phyloP scores from a whole-genome alignment of 2,113 vertebrate species.

The Barbus barbus region DNA sequence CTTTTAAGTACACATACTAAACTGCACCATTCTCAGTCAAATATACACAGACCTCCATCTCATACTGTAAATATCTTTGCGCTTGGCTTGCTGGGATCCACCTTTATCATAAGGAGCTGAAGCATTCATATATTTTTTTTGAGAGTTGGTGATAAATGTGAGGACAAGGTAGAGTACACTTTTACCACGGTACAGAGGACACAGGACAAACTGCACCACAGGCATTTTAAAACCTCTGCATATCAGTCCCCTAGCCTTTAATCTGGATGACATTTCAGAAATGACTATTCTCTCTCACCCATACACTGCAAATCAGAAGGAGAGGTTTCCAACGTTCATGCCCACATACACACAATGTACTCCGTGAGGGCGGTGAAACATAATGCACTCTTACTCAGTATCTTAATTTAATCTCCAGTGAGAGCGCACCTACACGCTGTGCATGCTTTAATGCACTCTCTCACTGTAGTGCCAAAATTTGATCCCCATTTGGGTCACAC shows the following conservation, averaged over 20 bases:
- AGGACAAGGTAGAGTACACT: constrained; percentile 41
- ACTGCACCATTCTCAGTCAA: neutral
- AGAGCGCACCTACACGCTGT: constrained; percentile 50
- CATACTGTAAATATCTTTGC: constrained; percentile 16
- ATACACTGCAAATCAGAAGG: constrained; percentile 18
- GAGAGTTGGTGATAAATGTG: constrained; percentile 32
- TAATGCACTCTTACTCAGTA: constrained; percentile 54
- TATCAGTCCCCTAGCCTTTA: constrained; percentile 56
- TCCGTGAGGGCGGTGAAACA: constrained; percentile 36
- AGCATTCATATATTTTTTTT: constrained; percentile 4
- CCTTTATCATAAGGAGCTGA: neutral
- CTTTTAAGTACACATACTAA: neutral
- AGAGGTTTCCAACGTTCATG: neutral
- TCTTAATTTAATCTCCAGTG: constrained; percentile 56
- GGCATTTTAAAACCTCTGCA: constrained; percentile 52
- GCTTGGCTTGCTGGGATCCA: neutral
- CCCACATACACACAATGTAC: constrained; percentile 35
- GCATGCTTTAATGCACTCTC: constrained; percentile 31
- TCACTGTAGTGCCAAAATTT: constrained; percentile 6
- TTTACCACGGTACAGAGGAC: constrained; percentile 43
- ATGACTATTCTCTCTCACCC: constrained; percentile 23
- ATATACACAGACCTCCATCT: neutral
- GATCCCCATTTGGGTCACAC: constrained; percentile 42
- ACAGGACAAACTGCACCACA: constrained; percentile 51
- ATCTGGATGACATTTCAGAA: constrained; percentile 59